These are phyloP conservation scores for Epizoanthus stellaris DNA, from an alignment of 92 coral and sea anemone genomes.

Conservation along the genomic window DNA sequence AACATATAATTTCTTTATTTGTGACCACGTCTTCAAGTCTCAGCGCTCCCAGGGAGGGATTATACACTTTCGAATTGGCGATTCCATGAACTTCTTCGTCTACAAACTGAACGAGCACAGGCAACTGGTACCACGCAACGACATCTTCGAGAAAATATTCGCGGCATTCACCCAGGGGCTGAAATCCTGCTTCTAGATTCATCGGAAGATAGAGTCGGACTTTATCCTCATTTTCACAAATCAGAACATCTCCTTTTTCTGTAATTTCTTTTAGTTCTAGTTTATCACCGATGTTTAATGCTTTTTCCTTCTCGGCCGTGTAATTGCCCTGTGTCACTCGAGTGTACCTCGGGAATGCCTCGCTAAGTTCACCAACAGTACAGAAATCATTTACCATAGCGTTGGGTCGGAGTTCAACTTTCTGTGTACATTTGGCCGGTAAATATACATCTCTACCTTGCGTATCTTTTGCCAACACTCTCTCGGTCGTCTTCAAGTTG, in stretches of 20 bases:
- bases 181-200: slow-evolving; percentile 28
- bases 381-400: slow-evolving; percentile 1
- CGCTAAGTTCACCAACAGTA: slow-evolving; percentile 20
- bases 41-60: slow-evolving; percentile 31
- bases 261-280: slow-evolving; percentile 7
- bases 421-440: slow-evolving; percentile 24
- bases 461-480: slow-evolving; percentile 38
- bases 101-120: slow-evolving; percentile 46
- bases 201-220: slow-evolving; percentile 27
- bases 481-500: slow-evolving; percentile 8
- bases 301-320: neutral
- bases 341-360: slow-evolving; percentile 7
- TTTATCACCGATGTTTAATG: slow-evolving; percentile 28
- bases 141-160: slow-evolving; percentile 50
- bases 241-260: neutral
- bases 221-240: slow-evolving; percentile 30
- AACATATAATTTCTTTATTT: slow-evolving; percentile 29
- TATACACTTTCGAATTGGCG: neutral
- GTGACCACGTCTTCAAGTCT: slow-evolving; percentile 4
- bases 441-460: slow-evolving; percentile 18
- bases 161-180: slow-evolving; percentile 5
- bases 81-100: slow-evolving; percentile 3
- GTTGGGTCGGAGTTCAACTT: slow-evolving; percentile 44
- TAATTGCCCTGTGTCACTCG: slow-evolving; percentile 31
- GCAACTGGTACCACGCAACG: slow-evolving; percentile 18